Evolutionary conservation across 2,113 vertebrate species (phyloP), one percentile per base, ranked within the genome.

Genomic region (Salvelinus namaycush): DNA sequence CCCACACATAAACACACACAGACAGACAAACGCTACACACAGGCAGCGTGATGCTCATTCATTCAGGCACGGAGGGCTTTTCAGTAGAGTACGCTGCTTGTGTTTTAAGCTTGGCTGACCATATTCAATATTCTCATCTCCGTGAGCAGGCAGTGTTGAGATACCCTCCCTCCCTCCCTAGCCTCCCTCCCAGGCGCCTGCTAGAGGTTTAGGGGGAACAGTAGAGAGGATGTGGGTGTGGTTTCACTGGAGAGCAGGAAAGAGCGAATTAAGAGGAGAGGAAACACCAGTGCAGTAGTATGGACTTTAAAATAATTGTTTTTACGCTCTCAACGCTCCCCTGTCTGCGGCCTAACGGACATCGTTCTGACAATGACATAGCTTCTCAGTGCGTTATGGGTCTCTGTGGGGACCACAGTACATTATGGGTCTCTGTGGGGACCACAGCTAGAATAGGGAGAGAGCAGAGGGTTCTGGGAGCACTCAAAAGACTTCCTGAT

Each of bases 361-460:
- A 82, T 82, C 1, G 57, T 51, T 72, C 57, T 81, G 81, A 87
- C 86, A 81, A 81, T 79, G 64, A 86, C 81, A 82, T 39, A 24
- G 44, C 62, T 70, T 84, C 73, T 74, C 27, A 68, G 72, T 80
- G 79, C 70, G 65, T 79, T 71, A 71, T 13, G 70, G 20, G 70
- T 81, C 75, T 78, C 82, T 57, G 66, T 39, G 70, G 84, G 76
- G 82, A 83, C 66, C 29, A 39, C 29, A 9, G 20, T 80, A 78
- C 70, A 67, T 79, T 71, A 71, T 13, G 70, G 20, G 70, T 81
- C 75, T 78, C 82, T 57, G 66, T 39, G 70, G 85, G 77, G 82
- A 83, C 57, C 31, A 44, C 29, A 11, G 20, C 27, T 24, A 26
- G 51, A 62, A 77, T 74, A 48, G 51, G 12, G 44, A 26, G 31